phyloP scores from a whole-genome alignment of 2,113 vertebrate species.

The Cinclus cinclus region DNA sequence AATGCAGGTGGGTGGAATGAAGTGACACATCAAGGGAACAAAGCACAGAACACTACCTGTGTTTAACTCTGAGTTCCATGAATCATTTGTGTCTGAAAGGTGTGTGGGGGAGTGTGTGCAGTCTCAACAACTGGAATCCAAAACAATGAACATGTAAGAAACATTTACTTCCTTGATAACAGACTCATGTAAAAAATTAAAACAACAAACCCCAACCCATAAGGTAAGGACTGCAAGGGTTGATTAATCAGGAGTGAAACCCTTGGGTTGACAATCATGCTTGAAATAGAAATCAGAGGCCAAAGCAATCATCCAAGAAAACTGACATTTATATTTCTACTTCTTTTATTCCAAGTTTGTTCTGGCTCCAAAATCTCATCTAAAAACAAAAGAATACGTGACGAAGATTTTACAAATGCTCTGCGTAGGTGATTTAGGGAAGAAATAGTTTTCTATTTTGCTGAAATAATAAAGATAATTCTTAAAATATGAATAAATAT shows the following conservation, averaged over 20 bases:
- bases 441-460: background rate
- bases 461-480: background rate
- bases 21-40: background rate
- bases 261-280: background rate
- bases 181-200: background rate
- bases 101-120: background rate
- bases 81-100: conserved; percentile 6
- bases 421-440: background rate
- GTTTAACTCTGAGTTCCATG: background rate
- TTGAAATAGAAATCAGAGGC: background rate
- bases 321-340: background rate
- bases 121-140: background rate
- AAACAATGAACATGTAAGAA: background rate
- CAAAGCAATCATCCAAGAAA: conserved; percentile 3
- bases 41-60: background rate
- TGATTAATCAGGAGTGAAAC: conserved; percentile 6
- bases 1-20: background rate
- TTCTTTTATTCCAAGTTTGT: background rate
- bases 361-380: background rate
- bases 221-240: background rate
- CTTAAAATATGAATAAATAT: background rate
- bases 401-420: background rate
- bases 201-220: background rate
- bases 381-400: background rate
- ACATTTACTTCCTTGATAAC: background rate